Base-by-base conservation (phyloP, 2,113 vertebrate species). In the Oreochromis spilurus region DNA sequence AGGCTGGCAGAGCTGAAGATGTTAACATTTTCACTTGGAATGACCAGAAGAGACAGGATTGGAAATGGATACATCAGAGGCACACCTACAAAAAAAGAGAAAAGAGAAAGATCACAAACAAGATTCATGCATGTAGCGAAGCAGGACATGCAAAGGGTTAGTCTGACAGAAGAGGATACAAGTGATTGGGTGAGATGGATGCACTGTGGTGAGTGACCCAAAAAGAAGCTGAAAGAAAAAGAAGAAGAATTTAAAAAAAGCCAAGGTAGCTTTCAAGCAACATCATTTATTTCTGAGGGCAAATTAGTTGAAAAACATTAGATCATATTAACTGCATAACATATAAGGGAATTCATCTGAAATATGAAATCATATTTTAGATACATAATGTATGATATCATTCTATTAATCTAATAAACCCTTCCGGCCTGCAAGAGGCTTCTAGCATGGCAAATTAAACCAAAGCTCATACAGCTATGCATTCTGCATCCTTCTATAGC, bases 361-460 rank as follows among this genome's bases (percentile, higher is more conserved):
- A 45, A 26, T 26, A 45, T 45, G 21, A 72, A 29, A 75, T 72
- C 21, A 45, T 10, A 72, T 72, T 45, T 72, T 72, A 72, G 19
- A 43, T 45, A 72, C 4, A 17, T 70, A 24, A 5, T 26, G 8
- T 72, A 72, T 26, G 21, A 45, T 43, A 72, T 24, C 5, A 26
- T 45, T 72, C 67, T 72, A 17, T 72, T 45, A 45, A 26, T 45
- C 13, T 10, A 72, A 26, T 26, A 16, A 26, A 6, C 40, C 13
- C 40, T 72, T 26, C 21, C 2, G 14, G 21, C 40, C 38, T 26
- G 21, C 4, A 45, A 26, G 21, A 26, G 8, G 40, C 67, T 48
- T 48, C 67, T 29, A 72, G 21, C 21, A 26, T 72, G 67, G 13
- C 67, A 75, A 72, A 79, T 86, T 57, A 57, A 87, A 84, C 19